A percentile compares a stretch with the other conserved stretches of the same genome.
phyloP scores from a whole-genome alignment of 2,797 vertebrate species.

The Typhlichthys subterraneus region DNA sequence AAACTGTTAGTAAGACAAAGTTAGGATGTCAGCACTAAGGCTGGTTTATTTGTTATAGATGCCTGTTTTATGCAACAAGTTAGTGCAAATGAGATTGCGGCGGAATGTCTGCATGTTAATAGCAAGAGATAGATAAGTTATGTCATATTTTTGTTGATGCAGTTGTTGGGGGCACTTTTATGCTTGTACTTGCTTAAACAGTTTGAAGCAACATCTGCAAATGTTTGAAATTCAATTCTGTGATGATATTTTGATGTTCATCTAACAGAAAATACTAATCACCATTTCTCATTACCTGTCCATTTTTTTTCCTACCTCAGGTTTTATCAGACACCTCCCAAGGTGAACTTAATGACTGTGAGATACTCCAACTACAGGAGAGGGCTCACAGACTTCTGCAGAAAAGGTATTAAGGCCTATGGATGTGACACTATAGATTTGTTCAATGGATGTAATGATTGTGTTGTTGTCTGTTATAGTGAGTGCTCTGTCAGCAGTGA shows the following conservation, averaged over 20 bases:
- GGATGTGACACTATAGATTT: not conserved
- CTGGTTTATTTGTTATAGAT: slow-evolving; percentile 16
- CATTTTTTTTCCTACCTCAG: slow-evolving; percentile 33
- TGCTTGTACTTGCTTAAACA: no score
- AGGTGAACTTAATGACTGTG: slow-evolving; percentile 74
- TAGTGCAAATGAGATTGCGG: slow-evolving; percentile 3
- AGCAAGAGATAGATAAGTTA: not conserved
- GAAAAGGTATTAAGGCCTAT: slow-evolving; percentile 70
- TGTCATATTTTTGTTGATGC: no score
- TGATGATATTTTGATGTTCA: no score
- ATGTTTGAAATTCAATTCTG: no score
- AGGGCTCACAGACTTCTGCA: slow-evolving; percentile 78
- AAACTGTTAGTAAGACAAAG: no score
- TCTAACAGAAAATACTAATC: no score
- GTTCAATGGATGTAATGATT: not conserved
- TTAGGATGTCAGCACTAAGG: not conserved
- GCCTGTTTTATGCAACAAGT: slow-evolving; percentile 9
- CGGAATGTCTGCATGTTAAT: slow-evolving; percentile 10
- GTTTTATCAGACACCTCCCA: slow-evolving; percentile 66
- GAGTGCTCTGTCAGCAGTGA: slow-evolving; percentile 56
- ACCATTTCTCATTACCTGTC: no score
- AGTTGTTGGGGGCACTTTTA: no score
- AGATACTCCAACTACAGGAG: slow-evolving; percentile 81
- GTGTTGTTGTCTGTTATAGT: slow-evolving; percentile 46
- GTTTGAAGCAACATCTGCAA: no score